Evolutionary conservation across 2,113 vertebrate species (phyloP).

Genomic region (Anolis carolinensis): DNA sequence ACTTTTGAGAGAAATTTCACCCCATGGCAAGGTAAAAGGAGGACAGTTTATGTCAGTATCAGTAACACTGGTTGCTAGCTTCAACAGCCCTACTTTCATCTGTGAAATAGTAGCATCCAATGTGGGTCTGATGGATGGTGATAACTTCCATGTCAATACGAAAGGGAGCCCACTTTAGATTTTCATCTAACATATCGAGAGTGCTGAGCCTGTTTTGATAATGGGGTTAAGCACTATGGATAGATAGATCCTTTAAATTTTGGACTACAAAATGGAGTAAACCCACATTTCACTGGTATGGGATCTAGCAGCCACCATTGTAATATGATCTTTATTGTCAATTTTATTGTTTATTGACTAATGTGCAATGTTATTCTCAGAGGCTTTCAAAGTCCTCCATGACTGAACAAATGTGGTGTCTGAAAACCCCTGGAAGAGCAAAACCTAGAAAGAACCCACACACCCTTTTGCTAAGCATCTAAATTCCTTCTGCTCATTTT

Average conservation of each 20-base stretch:
- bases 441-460: neutral
- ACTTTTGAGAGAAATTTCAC: too few relatives aligned
- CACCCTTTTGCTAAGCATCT: neutral
- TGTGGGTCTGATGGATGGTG: neutral
- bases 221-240: too few relatives aligned
- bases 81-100: neutral
- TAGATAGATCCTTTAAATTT: too few relatives aligned
- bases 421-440: neutral
- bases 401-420: neutral
- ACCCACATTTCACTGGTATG: too few relatives aligned
- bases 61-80: neutral
- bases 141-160: neutral
- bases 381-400: neutral
- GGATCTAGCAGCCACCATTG: too few relatives aligned
- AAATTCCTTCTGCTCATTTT: neutral
- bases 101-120: neutral
- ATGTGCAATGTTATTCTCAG: neutral
- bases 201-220: too few relatives aligned
- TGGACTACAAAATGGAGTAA: too few relatives aligned
- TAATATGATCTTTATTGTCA: neutral
- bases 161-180: too few relatives aligned
- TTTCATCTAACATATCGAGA: too few relatives aligned
- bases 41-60: too few relatives aligned
- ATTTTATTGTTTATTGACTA: neutral
- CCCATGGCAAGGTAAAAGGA: too few relatives aligned